Conservation (phyloP, 2,888 invertebrate genomes). For the Therioaphis trifolii region DNA sequence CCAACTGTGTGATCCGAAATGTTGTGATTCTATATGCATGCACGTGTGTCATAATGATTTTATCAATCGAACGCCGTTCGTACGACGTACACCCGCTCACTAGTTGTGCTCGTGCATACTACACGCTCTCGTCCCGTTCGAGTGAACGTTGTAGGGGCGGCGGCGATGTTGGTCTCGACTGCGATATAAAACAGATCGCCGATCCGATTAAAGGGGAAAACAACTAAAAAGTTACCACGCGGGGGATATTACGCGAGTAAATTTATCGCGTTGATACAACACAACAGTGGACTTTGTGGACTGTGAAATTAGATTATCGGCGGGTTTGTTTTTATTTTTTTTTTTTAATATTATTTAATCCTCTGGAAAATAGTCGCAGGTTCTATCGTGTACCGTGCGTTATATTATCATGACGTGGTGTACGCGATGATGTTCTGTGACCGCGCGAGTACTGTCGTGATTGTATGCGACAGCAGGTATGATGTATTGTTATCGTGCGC, state of each 20-base stretch:
- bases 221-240: background rate
- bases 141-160: background rate
- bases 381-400: too few relatives aligned
- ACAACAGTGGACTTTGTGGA: constrained; percentile 26
- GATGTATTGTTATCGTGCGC: too few relatives aligned
- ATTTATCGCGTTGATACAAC: constrained; percentile 5
- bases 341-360: too few relatives aligned
- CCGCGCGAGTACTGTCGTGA: too few relatives aligned
- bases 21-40: background rate
- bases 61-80: too few relatives aligned
- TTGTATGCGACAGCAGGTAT: too few relatives aligned
- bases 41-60: too few relatives aligned
- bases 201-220: constrained; percentile 39
- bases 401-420: too few relatives aligned
- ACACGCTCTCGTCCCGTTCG: background rate
- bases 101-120: too few relatives aligned
- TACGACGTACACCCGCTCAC: too few relatives aligned
- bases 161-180: background rate
- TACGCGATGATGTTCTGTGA: too few relatives aligned
- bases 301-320: constrained; percentile 37
- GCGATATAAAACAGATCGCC: constrained; percentile 16
- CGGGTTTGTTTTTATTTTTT: background rate
- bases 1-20: background rate
- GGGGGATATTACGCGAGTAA: background rate
- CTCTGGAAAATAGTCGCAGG: too few relatives aligned